Base-by-base conservation (phyloP, 2,113 vertebrate genomes). In the Lampris megalopsis region DNA sequence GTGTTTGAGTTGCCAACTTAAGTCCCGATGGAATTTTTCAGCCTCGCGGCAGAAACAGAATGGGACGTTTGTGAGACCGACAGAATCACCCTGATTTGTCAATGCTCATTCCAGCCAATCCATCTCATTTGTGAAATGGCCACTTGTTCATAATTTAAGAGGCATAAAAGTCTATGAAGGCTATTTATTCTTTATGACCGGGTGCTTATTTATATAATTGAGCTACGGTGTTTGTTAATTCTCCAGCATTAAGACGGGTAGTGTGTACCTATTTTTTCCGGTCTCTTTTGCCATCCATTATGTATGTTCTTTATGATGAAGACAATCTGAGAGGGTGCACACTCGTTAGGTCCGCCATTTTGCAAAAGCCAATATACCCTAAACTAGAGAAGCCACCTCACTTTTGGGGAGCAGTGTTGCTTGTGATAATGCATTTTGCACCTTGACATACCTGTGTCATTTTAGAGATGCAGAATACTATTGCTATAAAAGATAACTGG, bases 121-220 rank as follows among this genome's bases (percentile, higher is more conserved):
- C 54, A 13, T 82, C 45, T 62, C 57, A 86, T 85, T 77, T 52
- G 83, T 58, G 35, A 60, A 84, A 38, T 61, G 62, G 73, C 63
- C 81, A 72, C 76, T 77, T 63, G 24, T 63, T 79, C 53, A 57
- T 70, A 71, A 13, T 73, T 72, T 61, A 52, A 62, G 69, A 77
- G 40, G 66, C 63, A 56, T 9, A 71, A 60, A 80, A 38, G 24
- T 5, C 24, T 24, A 24, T 24, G 24, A 58, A n/a, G 57, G 49
- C 63, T 61, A 76, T 54, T 62, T 40, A 24, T 8, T 54, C 59
- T 78, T 68, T 48, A 58, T 61, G 24, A 63, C 79, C 56, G 37
- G 24, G 4, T 47, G 66, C 43, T 52, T 53, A 41, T 43, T 50
- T 4, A 40, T 13, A 68, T 9, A 56, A 2, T 24, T 24, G 24